Evolutionary conservation across 2,113 vertebrate genomes (phyloP), one percentile per base, ranked within the genome.

Genomic region (Corydoras sp.): DNA sequence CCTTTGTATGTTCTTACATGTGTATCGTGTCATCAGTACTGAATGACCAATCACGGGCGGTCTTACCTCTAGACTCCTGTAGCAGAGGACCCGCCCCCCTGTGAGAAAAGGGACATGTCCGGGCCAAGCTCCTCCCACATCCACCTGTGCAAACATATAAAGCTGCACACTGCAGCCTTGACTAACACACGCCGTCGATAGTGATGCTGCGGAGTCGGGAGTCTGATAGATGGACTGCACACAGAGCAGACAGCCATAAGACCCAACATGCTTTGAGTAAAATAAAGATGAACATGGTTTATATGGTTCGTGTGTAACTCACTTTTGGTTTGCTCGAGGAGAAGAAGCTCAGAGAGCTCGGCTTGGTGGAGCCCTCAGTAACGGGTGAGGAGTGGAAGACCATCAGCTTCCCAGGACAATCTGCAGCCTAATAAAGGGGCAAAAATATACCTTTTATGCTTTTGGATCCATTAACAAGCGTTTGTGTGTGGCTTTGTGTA

Each of bases 161-260:
- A 90, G 81, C 76, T 91, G 86, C 73, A 91, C 72, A 2, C 88
- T 76, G 49, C 88, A 92, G 58, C 90, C 90, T 77, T 91, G 88
- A 80, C 0, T 5, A 77, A 90, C 79, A 4, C 89, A 91, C 61
- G 85, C 80, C 73, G 84, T 85, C 68, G 85, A 80, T 85, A 92
- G 76, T 61, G 84, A 85, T 59, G 80, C 9, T 7, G 74, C 72
- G 14, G n/a, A 50, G 11, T 89, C 88, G 31, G 87, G 81, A 0
- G 86, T 83, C 83, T 91, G 89, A 60, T 91, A 92, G 58, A 91
- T 85, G 31, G 88, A 85, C 90, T 92, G 66, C 15, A 71, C 7
- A 18, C 6, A 30, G 60, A 32, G 31, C 11, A 3, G 30, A 66
- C 7, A 64, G 32, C 9, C 15, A 63, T 63, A 7, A 65, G 11